A percentile compares a stretch with the other conserved stretches of the same genome.
Conservation (phyloP, 2,888 invertebrate species). For the Drosophila differens region DNA sequence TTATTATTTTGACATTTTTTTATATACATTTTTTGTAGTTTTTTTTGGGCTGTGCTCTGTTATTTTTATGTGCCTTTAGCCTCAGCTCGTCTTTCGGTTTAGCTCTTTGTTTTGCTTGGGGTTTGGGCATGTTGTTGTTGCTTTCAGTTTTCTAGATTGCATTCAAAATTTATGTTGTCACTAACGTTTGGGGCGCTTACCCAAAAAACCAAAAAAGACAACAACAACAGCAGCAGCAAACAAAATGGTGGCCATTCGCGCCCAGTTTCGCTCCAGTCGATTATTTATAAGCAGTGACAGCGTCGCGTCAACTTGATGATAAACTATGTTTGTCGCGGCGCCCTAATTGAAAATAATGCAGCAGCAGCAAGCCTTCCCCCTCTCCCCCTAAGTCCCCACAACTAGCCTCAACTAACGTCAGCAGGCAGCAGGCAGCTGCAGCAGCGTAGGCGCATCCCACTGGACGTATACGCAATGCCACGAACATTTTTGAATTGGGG, state of each 20-base stretch:
- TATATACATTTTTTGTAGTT: slow-evolving; percentile 3
- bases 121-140: slow-evolving; percentile 16
- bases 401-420: background rate
- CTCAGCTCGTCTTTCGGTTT: slow-evolving; percentile 40
- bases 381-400: background rate
- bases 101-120: slow-evolving; percentile 41
- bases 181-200: slow-evolving; percentile 38
- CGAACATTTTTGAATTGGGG: slow-evolving; percentile 27
- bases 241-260: slow-evolving; percentile 73
- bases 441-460: slow-evolving; percentile 53
- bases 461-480: slow-evolving; percentile 78
- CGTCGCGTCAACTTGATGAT: slow-evolving; percentile 79
- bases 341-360: slow-evolving; percentile 80
- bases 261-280: slow-evolving; percentile 67
- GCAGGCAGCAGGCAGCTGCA: background rate
- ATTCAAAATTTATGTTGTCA: slow-evolving; percentile 84
- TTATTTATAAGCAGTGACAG: slow-evolving; percentile 82
- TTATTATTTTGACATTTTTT: slow-evolving; percentile 29
- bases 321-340: slow-evolving; percentile 81
- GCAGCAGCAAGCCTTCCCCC: background rate
- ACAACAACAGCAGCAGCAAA: background rate
- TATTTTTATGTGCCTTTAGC: slow-evolving; percentile 73
- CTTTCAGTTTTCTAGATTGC: slow-evolving; percentile 67
- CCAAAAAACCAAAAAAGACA: background rate
- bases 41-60: slow-evolving; percentile 46